Percentiles rank a stretch among this genome's conserved stretches.
Conservation (phyloP, 2,797 vertebrate species). For the Gymnoscopelus microlampas region DNA sequence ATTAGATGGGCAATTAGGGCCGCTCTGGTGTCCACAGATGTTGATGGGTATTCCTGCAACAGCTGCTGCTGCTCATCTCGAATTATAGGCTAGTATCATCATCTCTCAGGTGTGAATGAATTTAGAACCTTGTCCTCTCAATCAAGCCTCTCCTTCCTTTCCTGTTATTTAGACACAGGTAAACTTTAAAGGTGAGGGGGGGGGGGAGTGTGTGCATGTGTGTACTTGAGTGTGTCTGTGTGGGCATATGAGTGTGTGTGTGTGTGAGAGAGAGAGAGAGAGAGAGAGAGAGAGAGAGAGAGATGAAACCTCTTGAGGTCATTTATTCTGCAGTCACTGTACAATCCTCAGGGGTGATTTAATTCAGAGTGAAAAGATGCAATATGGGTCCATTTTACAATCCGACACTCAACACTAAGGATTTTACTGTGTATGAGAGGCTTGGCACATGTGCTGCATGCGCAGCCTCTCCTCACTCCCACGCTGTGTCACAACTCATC, state of each 20-base stretch:
- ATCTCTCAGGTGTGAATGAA: slow-evolving; percentile 24
- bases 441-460: slow-evolving; percentile 21
- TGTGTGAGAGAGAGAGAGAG: not conserved
- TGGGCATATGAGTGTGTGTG: not conserved
- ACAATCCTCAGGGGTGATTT: slow-evolving; percentile 15
- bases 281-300: not conserved
- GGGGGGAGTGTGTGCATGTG: not conserved
- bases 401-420: too few species aligned
- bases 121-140: not conserved
- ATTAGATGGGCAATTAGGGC: slow-evolving; percentile 45
- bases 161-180: not conserved
- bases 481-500: slow-evolving; percentile 50
- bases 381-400: too few species aligned
- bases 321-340: slow-evolving; percentile 2
- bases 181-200: too few species aligned
- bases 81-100: slow-evolving; percentile 25
- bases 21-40: slow-evolving; percentile 55
- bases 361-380: not conserved
- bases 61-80: slow-evolving; percentile 51
- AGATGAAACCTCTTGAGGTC: not conserved
- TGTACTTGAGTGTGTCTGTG: too few species aligned
- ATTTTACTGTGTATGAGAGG: slow-evolving; percentile 6
- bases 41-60: slow-evolving; percentile 35
- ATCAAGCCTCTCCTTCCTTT: not conserved
- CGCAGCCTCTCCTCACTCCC: slow-evolving; percentile 39